Percentiles rank a stretch among this genome's conserved stretches.
These are phyloP conservation scores for Sussaba pulchella DNA, from an alignment of 2,888 invertebrate species.

Conservation along the genomic window DNA sequence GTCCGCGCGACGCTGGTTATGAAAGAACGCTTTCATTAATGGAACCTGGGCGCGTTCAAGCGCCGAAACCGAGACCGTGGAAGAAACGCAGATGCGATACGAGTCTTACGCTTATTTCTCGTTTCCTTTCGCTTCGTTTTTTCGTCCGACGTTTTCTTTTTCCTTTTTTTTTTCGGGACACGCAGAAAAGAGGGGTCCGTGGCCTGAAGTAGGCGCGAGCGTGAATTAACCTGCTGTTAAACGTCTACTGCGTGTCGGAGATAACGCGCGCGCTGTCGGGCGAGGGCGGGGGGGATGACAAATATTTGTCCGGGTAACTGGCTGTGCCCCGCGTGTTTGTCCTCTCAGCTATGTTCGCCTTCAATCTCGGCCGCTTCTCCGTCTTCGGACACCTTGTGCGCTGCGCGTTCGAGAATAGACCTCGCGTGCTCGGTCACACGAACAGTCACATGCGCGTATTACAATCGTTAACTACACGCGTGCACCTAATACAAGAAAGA, in stretches of 20 bases:
- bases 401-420: constrained; percentile 36
- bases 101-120: constrained; percentile 25
- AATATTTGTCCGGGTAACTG: constrained; percentile 82
- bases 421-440: constrained; percentile 60
- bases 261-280: constrained; percentile 73
- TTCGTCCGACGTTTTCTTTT: no score
- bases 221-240: constrained; percentile 75
- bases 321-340: constrained; percentile 75
- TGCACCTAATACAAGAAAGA: constrained; percentile 46
- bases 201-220: constrained; percentile 64
- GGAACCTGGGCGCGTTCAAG: constrained; percentile 55
- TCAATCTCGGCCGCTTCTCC: constrained; percentile 34
- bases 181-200: constrained; percentile 22
- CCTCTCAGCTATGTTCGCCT: constrained; percentile 72
- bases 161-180: constrained; percentile 41
- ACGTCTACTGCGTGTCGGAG: constrained; percentile 75
- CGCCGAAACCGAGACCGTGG: constrained; percentile 24
- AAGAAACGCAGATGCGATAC: constrained; percentile 49
- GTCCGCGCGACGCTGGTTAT: constrained; percentile 62
- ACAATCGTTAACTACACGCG: constrained; percentile 43
- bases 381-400: constrained; percentile 36
- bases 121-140: no score
- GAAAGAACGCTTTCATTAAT: constrained; percentile 81
- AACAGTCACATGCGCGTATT: constrained; percentile 49
- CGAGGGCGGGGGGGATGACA: constrained; percentile 71